These are phyloP conservation scores for Cryptocephalus moraei DNA, from an alignment of 2,888 invertebrate species.

Conservation along the genomic window DNA sequence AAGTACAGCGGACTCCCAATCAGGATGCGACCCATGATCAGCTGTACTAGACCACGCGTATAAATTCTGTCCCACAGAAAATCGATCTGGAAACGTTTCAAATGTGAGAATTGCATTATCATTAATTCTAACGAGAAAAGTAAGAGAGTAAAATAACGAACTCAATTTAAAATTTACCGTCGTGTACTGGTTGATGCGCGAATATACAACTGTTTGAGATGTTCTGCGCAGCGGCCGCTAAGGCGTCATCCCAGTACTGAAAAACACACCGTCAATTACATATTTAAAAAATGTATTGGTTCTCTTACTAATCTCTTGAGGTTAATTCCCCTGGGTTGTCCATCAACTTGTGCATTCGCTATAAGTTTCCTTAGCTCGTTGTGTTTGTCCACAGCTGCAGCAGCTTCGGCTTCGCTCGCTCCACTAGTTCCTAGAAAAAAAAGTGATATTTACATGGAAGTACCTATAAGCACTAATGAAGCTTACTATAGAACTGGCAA, in stretches of 20 bases:
- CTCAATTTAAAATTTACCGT: constrained; percentile 6
- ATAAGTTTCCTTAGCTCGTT: constrained; percentile 15
- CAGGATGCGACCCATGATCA: background rate
- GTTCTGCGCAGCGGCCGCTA: too few species aligned
- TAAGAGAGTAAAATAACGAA: too few species aligned
- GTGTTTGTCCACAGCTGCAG: constrained; percentile 9
- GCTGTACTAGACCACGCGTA: constrained; percentile 9
- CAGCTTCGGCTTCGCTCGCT: too few species aligned
- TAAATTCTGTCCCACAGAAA: constrained; percentile 21
- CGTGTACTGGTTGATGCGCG: too few species aligned
- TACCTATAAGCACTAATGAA: too few species aligned
- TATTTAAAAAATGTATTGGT: too few species aligned
- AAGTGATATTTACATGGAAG: too few species aligned
- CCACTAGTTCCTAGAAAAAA: too few species aligned
- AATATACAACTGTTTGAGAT: too few species aligned
- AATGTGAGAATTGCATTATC: too few species aligned
- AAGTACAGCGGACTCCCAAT: constrained; percentile 12
- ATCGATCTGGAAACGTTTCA: constrained; percentile 13
- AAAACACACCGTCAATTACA: background rate
- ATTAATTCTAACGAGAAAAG: too few species aligned
- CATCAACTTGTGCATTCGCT: constrained; percentile 11
- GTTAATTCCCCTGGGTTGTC: constrained; percentile 17
- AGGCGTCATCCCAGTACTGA: background rate
- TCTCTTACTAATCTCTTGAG: constrained; percentile 19
- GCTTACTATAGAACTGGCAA: too few species aligned